Conservation (phyloP, 2,113 vertebrate genomes). For the Corvus cornix region DNA sequence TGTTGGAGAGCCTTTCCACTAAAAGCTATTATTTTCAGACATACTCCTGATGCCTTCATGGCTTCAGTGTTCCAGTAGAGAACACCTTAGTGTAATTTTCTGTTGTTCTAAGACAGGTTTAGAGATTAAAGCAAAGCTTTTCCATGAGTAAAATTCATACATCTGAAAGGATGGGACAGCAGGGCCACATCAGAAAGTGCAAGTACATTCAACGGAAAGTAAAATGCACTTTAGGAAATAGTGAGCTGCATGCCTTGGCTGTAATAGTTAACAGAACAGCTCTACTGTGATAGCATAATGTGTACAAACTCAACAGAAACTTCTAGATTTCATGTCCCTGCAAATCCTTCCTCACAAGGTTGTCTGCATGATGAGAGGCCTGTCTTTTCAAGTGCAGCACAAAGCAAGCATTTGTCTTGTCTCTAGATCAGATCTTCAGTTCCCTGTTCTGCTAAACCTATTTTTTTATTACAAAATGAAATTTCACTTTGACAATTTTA, state of each 20-base stretch:
- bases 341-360: not conserved
- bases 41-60: not conserved
- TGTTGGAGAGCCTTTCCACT: constrained; percentile 3
- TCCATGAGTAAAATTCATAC: not conserved
- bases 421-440: not conserved
- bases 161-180: not conserved
- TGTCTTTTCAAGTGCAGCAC: not conserved
- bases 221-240: not conserved
- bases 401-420: not conserved
- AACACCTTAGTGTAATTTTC: constrained; percentile 17
- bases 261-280: not conserved
- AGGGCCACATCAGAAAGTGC: not conserved
- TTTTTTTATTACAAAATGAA: constrained; percentile 6
- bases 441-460: not conserved
- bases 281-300: not conserved
- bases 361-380: not conserved
- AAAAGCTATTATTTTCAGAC: constrained; percentile 30
- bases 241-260: not conserved
- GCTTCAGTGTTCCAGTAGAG: not conserved
- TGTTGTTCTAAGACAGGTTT: constrained; percentile 3
- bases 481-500: not conserved
- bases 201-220: not conserved
- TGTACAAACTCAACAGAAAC: not conserved
- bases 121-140: constrained; percentile 25
- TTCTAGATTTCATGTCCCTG: not conserved